Evolutionary conservation across 2,888 invertebrate genomes (phyloP), one percentile per base, ranked within the genome.

Genomic region (Amblyjoppa fuscipennis): DNA sequence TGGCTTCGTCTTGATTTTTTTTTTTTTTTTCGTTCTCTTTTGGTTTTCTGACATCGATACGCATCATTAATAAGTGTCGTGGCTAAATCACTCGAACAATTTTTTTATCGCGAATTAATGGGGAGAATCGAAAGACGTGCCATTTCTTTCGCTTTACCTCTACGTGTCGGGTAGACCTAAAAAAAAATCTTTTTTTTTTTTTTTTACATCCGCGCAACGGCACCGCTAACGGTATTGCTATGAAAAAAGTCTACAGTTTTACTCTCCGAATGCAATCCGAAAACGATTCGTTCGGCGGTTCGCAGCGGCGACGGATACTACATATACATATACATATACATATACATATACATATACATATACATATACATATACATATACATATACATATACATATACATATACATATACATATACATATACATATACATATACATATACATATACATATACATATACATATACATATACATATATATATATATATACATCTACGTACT

Each of bases 261-360:
- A 64, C 51, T 56, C 69, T 16, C 31, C 25, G 41, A 41, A 71
- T 66, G 49, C 49, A 59, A 74, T 51, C 13, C 68, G 61, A 69
- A 74, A 83, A 61, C 73, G 78, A 83, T 56, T 66, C 53, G 71
- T 56, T 68, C 68, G 76, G 31, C 73, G 45, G 45, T 25, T 66
- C 25, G 68, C 41, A 34, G 38, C 31, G 16, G 11, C 41, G 51
- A 28, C 28, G 2, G 25, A 51, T 45, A 28, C 5, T 31, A 2
- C 31, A 9, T 77, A 51, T 49, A 11, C 13, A 38, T 71, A 9
- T 71, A 38, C 45, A 16, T 45, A 16, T 20, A 20, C 20, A 20
- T 20, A 20, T 20, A 20, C 20, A 20, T 20, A 20, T 20, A 20
- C 20, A 20, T 20, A 20, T 20, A 20, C 20, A 20, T 20, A 20